These are phyloP conservation scores for Cochlearius cochlearius DNA, from an alignment of 2,113 vertebrate genomes.

Conservation along the genomic window DNA sequence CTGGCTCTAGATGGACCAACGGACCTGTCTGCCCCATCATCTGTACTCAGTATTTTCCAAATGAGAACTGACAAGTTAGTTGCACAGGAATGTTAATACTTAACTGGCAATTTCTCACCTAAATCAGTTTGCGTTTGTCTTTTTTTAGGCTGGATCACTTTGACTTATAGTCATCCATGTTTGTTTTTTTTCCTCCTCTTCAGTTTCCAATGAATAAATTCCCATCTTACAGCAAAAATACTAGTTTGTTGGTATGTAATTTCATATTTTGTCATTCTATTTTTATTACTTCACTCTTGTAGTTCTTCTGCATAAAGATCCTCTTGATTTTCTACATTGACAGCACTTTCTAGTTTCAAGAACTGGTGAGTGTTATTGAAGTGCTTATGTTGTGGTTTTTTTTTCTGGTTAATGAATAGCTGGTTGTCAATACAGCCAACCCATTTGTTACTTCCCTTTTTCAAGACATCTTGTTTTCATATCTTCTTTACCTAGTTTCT, in stretches of 20 bases:
- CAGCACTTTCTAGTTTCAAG: background rate
- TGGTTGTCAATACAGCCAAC: background rate
- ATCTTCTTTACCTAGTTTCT: background rate
- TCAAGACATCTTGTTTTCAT: background rate
- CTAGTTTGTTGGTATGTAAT: background rate
- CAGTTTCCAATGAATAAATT: background rate
- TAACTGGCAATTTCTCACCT: background rate
- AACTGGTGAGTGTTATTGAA: background rate
- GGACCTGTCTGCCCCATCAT: background rate
- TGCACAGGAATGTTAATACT: background rate
- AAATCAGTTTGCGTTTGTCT: background rate
- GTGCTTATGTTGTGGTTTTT: background rate
- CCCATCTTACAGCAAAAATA: background rate
- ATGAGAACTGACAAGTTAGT: background rate
- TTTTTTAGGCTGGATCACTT: background rate
- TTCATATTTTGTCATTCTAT: background rate
- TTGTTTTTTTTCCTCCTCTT: background rate
- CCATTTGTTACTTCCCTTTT: background rate
- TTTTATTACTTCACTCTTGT: background rate
- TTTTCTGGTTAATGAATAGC: background rate
- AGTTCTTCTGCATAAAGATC: background rate
- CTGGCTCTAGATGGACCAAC: fast-evolving
- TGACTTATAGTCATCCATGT: background rate
- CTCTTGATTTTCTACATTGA: background rate
- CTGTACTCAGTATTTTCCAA: background rate